These are phyloP conservation scores for Netelia melanura DNA, from an alignment of 2,888 invertebrate species.

Conservation along the genomic window DNA sequence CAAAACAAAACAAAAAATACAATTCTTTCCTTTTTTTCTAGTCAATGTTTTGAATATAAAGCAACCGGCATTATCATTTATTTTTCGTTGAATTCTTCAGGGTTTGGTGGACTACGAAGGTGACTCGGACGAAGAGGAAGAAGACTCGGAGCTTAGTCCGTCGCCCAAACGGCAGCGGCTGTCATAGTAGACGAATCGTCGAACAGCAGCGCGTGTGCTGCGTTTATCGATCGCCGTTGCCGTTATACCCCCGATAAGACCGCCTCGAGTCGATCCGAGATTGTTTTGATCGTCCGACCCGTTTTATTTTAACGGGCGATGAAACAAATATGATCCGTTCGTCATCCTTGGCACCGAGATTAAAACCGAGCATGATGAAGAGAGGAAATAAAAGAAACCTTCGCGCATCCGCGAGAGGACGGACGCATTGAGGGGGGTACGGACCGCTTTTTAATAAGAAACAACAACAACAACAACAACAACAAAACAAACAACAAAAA, in stretches of 20 bases:
- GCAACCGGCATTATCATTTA: background rate
- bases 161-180: conserved; percentile 91
- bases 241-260: conserved; percentile 71
- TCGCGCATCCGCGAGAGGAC: conserved; percentile 59
- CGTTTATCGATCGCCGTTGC: conserved; percentile 76
- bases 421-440: conserved; percentile 47
- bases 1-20: background rate
- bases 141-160: conserved; percentile 88
- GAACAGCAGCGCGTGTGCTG: conserved; percentile 78
- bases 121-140: conserved; percentile 98
- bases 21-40: conserved; percentile 2
- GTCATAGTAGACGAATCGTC: conserved; percentile 87
- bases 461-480: conserved; percentile 49
- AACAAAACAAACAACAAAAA: conserved; percentile 58
- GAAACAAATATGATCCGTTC: conserved; percentile 17
- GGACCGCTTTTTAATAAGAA: conserved; percentile 59
- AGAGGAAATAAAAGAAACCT: conserved; percentile 23
- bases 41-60: background rate
- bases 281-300: conserved; percentile 65
- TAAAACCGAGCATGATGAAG: background rate
- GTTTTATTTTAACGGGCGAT: conserved; percentile 56
- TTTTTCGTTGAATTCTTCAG: conserved; percentile 84
- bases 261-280: conserved; percentile 68
- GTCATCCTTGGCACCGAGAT: conserved; percentile 19
- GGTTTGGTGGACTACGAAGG: conserved; percentile 99